Evolutionary conservation across 2,113 vertebrate genomes (phyloP).

Genomic region (Ahaetulla prasina): DNA sequence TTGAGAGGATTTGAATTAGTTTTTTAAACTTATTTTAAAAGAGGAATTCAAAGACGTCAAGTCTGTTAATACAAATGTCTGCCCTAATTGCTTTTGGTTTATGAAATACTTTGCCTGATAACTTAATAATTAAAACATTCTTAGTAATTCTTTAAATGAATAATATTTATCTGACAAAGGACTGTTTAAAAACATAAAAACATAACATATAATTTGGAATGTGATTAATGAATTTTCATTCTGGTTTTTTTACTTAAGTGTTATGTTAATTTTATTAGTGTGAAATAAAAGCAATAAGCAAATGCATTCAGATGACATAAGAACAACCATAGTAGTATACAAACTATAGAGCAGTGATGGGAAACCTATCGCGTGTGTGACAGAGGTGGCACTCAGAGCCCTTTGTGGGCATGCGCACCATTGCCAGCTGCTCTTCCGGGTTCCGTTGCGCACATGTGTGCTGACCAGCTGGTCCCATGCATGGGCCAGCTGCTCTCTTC

Average conservation of each 20-base stretch:
- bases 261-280: background rate
- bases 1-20: background rate
- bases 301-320: background rate
- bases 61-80: slow-evolving; percentile 12
- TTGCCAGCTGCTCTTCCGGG: no score
- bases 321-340: background rate
- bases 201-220: no score
- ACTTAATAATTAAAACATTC: slow-evolving; percentile 56
- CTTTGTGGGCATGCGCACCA: no score
- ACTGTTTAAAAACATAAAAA: slow-evolving; percentile 23
- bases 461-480: no score
- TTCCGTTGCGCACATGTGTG: no score
- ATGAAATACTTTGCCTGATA: slow-evolving; percentile 48
- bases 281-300: slow-evolving; percentile 15
- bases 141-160: slow-evolving; percentile 41
- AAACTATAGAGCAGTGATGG: background rate
- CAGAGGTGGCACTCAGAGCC: no score
- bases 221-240: background rate
- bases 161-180: slow-evolving; percentile 40
- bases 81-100: slow-evolving; percentile 40
- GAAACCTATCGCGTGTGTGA: no score
- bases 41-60: slow-evolving; percentile 14
- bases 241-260: background rate
- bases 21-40: background rate
- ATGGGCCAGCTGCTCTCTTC: no score